Evolutionary conservation across 2,888 invertebrate species (phyloP), one percentile per base, ranked within the genome.

Genomic region (Arenicola marina): DNA sequence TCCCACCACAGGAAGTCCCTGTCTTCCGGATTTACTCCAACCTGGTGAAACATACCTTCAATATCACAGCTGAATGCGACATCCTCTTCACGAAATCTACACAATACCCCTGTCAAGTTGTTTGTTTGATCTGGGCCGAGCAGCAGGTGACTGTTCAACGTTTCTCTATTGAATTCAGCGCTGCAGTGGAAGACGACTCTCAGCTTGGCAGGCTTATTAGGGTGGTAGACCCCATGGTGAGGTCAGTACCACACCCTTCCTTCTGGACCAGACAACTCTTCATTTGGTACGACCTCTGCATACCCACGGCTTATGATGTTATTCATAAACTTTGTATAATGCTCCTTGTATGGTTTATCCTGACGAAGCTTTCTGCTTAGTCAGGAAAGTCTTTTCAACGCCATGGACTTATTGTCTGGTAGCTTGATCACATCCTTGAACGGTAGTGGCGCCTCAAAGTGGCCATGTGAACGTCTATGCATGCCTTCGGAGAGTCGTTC

Each of bases 161-260:
- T 45, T 2, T 31, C 59, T 15, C 65, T 60, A 43, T 56, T 33
- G 32, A 33, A 54, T 51, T 44, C 29, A 11, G 64, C 64, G 34
- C 38, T 55, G 31, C 56, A 62, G 51, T 67, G 62, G 48, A 65
- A 62, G n/a, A 66, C 63, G 1, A 66, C 61, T 32, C 66, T 31
- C 1, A 66, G 51, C 24, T 64, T 61, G 18, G 44, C 55, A 21
- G 67, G 65, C 34, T 67, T 67, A 4, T 45, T 56, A n/a, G 65
- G 65, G 24, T 65, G 56, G 51, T 56, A 65, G 1, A 67, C 61
- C 4, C 65, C 65, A 48, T 62, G 65, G 51, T 65, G 67, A 2
- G 65, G 62, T 24, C 59, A 51, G 53, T 67, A 67, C 64, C 64
- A 67, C 24, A 32, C 34, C 7, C 29, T 15, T 29, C 54, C 54